Evolutionary conservation across 2,797 vertebrate genomes (phyloP).

Genomic region (Sebastes paucispinis): DNA sequence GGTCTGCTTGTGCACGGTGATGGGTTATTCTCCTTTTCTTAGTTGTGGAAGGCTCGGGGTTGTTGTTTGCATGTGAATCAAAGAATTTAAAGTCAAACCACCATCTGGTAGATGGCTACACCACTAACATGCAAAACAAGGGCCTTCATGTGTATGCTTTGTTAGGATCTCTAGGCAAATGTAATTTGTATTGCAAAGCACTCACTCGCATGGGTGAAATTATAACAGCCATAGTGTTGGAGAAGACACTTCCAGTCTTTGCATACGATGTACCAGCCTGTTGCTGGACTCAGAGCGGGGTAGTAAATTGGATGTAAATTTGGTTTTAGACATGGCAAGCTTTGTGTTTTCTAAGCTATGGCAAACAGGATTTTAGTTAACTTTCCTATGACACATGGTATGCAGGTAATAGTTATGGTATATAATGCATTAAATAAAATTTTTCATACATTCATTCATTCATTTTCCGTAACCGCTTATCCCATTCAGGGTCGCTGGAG

Average conservation of each 20-base stretch:
- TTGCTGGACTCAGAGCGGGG: background rate
- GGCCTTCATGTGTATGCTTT: slow-evolving; percentile 32
- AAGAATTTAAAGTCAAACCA: slow-evolving; percentile 46
- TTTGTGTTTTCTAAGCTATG: background rate
- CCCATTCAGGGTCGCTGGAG: no score
- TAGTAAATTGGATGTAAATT: background rate
- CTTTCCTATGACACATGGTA: background rate
- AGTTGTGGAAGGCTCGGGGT: background rate
- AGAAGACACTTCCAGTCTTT: slow-evolving; percentile 43
- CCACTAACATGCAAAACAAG: slow-evolving; percentile 67
- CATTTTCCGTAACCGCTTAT: no score
- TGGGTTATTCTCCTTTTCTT: slow-evolving; percentile 8
- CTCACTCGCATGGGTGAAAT: slow-evolving; percentile 39
- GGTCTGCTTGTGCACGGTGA: slow-evolving; percentile 23
- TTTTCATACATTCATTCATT: no score
- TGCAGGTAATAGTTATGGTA: background rate
- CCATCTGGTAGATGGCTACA: slow-evolving; percentile 37
- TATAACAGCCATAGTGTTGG: slow-evolving; percentile 32
- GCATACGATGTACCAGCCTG: slow-evolving; percentile 31
- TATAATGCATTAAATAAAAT: no score
- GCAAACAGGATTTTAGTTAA: background rate
- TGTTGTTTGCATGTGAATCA: slow-evolving; percentile 54
- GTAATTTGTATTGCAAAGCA: slow-evolving; percentile 68
- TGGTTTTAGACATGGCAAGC: background rate
- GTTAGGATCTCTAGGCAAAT: slow-evolving; percentile 50